Conservation (phyloP, 2,797 vertebrate genomes). For the Bradypodion pumilum region DNA sequence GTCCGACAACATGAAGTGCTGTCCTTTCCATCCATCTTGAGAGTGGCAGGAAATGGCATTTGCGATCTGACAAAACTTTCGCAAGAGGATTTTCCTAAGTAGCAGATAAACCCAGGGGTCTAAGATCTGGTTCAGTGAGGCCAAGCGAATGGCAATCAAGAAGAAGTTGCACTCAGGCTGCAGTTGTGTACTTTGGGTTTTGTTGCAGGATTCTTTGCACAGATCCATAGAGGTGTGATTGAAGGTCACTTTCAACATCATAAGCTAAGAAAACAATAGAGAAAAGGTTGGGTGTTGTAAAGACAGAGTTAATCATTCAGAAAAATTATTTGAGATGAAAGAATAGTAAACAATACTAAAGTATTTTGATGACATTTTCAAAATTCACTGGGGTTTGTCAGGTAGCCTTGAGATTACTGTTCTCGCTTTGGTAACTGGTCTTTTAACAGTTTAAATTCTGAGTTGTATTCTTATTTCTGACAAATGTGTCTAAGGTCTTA, state of each 20-base stretch:
- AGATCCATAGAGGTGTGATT: constrained; percentile 81
- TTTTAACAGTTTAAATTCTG: background rate
- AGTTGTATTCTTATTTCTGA: background rate
- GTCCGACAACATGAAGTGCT: constrained; percentile 64
- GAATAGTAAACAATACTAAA: background rate
- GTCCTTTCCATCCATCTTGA: constrained; percentile 76
- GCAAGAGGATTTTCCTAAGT: constrained; percentile 90
- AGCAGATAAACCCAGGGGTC: constrained; percentile 98
- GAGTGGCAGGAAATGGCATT: constrained; percentile 89
- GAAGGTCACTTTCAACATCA: constrained; percentile 91
- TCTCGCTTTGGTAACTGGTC: background rate
- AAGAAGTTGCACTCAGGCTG: constrained; percentile 86
- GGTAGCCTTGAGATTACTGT: background rate
- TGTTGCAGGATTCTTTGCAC: constrained; percentile 67
- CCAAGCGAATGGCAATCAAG: constrained; percentile 89
- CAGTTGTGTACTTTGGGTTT: constrained; percentile 51
- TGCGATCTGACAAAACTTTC: constrained; percentile 89
- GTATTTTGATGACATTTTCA: background rate
- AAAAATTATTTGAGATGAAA: background rate
- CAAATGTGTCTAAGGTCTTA: background rate
- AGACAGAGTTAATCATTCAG: background rate
- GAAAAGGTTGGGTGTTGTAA: background rate
- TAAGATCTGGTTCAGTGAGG: constrained; percentile 97
- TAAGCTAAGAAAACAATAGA: constrained; percentile 76
- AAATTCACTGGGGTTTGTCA: background rate